Percentiles rank a stretch among this genome's conserved stretches.
Evolutionary conservation across 2,797 vertebrate genomes (phyloP).

Genomic region (Gila robusta): DNA sequence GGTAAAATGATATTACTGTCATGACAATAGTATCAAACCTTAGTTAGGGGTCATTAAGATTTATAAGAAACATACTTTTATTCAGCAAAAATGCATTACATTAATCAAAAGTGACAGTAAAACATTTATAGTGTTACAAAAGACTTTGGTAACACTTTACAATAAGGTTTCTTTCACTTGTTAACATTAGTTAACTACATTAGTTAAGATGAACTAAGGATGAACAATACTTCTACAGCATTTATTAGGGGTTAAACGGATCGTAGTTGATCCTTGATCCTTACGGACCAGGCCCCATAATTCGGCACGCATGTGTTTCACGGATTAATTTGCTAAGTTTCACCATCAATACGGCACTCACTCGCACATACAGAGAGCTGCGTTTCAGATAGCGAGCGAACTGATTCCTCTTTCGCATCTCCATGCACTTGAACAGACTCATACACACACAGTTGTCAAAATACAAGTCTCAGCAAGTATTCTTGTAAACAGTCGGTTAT

Average conservation of each 20-base stretch:
- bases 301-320: too few species aligned
- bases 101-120: background rate
- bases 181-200: background rate
- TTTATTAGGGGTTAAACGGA: background rate
- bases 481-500: too few species aligned
- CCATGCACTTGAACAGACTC: too few species aligned
- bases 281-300: too few species aligned
- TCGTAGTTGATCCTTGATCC: background rate
- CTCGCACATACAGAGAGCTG: too few species aligned
- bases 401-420: too few species aligned
- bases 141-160: background rate
- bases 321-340: too few species aligned
- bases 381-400: too few species aligned
- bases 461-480: too few species aligned
- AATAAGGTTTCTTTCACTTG: background rate
- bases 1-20: background rate
- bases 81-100: background rate
- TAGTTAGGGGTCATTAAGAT: background rate
- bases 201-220: background rate
- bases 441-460: too few species aligned
- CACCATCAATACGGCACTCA: too few species aligned
- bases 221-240: background rate
- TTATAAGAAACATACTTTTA: background rate
- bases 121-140: background rate
- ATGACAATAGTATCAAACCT: background rate